phyloP scores from a whole-genome alignment of 1,140 invertebrate species.

The Euwallacea fornicatus region DNA sequence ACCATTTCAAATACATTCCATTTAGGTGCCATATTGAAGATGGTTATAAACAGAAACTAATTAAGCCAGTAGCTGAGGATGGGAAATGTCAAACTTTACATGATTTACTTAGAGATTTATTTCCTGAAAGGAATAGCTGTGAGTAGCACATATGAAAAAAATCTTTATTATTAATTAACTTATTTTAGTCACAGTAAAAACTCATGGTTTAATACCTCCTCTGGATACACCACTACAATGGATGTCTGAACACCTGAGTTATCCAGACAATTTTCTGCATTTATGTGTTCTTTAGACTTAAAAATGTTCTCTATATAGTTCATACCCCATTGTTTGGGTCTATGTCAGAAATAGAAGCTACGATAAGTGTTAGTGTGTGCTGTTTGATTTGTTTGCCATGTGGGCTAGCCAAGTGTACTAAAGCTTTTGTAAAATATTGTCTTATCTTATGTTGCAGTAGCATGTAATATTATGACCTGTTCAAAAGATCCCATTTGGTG shows the following conservation, averaged over 20 bases:
- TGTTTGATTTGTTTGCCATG: no score
- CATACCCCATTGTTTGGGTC: no score
- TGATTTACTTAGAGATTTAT: constrained; percentile 72
- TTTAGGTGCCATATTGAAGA: constrained; percentile 85
- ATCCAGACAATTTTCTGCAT: constrained; percentile 98
- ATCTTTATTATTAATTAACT: constrained; percentile 2
- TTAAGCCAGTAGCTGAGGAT: constrained; percentile 73
- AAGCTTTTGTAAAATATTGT: no score
- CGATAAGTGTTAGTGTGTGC: no score
- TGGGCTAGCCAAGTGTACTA: no score
- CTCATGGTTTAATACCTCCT: constrained; percentile 88
- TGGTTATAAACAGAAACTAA: constrained; percentile 74
- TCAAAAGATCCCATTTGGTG: no score
- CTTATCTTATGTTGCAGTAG: no score
- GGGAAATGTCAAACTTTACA: constrained; percentile 73
- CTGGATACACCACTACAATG: constrained; percentile 92
- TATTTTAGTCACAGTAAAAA: constrained; percentile 74
- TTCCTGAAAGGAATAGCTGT: constrained; percentile 63
- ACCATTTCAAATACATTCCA: constrained; percentile 91
- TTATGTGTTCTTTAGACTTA: constrained; percentile 58
- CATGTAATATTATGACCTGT: no score
- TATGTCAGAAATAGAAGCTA: no score
- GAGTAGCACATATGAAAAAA: constrained; percentile 28
- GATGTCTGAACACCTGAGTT: constrained; percentile 96
- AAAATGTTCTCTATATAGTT: no score